Conservation (phyloP, 2,888 invertebrate genomes). For the Stenoptilia bipunctidactyla region DNA sequence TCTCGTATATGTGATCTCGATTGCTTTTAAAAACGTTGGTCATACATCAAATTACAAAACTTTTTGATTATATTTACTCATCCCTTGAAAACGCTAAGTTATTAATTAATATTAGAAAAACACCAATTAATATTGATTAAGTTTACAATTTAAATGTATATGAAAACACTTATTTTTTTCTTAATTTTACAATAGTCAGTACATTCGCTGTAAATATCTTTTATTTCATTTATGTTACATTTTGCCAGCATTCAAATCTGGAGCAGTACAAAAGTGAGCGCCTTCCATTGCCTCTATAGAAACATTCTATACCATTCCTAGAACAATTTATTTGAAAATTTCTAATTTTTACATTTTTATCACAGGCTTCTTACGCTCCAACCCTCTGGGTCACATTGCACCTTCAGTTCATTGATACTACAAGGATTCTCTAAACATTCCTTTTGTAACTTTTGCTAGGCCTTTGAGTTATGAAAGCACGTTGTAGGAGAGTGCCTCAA, state of each 20-base stretch:
- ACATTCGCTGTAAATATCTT: constrained; percentile 33
- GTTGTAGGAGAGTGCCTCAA: constrained; percentile 29
- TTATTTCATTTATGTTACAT: constrained; percentile 18
- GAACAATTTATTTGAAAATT: constrained; percentile 18
- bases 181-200: constrained; percentile 26
- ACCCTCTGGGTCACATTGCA: constrained; percentile 58
- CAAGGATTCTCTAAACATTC: constrained; percentile 17
- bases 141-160: constrained; percentile 31
- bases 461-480: constrained; percentile 28
- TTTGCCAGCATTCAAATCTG: not conserved
- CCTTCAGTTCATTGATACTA: constrained; percentile 34
- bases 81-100: constrained; percentile 31
- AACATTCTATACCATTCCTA: too few species aligned
- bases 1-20: constrained; percentile 18
- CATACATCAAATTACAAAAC: constrained; percentile 25
- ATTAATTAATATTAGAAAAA: constrained; percentile 32
- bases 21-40: constrained; percentile 28
- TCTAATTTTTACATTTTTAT: constrained; percentile 47
- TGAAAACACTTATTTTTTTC: constrained; percentile 46
- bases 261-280: too few species aligned
- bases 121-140: constrained; percentile 32
- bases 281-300: too few species aligned
- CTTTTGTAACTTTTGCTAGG: constrained; percentile 28
- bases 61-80: constrained; percentile 11
- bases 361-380: constrained; percentile 59